A percentile compares a stretch with the other conserved stretches of the same genome.
These are phyloP conservation scores for Tamias sibiricus DNA, from an alignment of 2,113 vertebrate species.

Conservation along the genomic window DNA sequence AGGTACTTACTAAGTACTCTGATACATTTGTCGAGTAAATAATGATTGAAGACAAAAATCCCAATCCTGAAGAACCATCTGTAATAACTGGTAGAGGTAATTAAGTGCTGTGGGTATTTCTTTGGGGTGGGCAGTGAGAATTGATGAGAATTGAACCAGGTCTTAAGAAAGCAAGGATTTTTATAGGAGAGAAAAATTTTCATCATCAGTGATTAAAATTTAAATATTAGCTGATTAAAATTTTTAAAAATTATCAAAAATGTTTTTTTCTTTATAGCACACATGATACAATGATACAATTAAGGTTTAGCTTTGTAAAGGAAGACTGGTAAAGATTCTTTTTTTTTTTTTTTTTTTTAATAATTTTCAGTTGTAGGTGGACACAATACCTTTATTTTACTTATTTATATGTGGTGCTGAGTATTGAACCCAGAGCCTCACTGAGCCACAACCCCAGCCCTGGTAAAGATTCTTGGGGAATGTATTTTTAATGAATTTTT, in stretches of 20 bases:
- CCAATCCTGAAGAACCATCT: constrained; percentile 3
- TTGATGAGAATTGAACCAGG: background rate
- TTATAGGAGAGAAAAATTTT: constrained; percentile 1
- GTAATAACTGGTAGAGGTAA: background rate
- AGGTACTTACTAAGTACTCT: background rate
- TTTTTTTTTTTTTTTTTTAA: background rate
- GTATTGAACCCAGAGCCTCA: too few relatives aligned
- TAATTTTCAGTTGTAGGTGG: too few relatives aligned
- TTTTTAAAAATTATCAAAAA: background rate
- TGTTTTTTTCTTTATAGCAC: background rate
- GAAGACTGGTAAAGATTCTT: constrained; percentile 13
- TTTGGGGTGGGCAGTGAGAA: background rate
- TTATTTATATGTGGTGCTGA: background rate
- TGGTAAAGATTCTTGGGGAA: too few relatives aligned
- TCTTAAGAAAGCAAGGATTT: constrained; percentile 15
- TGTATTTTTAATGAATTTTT: constrained; percentile 44
- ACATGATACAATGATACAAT: background rate
- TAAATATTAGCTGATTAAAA: background rate
- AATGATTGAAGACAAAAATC: constrained; percentile 37
- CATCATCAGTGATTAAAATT: background rate
- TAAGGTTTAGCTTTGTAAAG: constrained; percentile 21
- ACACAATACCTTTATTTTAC: background rate
- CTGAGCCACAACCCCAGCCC: too few relatives aligned
- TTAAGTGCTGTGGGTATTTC: constrained; percentile 8
- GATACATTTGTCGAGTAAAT: background rate